Evolutionary conservation across 2,888 invertebrate genomes (phyloP), one percentile per base, ranked within the genome.

Genomic region (Amphipyra tragopoginis): DNA sequence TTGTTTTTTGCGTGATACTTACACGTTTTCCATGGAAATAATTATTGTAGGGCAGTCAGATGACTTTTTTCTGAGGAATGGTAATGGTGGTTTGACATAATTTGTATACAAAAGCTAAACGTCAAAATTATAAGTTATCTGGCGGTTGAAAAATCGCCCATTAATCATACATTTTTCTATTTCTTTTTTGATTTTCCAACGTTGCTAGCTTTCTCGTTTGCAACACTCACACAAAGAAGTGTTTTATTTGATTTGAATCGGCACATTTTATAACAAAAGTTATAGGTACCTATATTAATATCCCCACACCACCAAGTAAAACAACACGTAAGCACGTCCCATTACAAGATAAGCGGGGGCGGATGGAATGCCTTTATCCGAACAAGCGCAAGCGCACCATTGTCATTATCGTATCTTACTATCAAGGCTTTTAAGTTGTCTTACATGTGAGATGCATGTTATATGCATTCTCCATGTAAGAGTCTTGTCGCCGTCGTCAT

Each of bases 341-440:
- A 60, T 66, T 64, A 67, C 14, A 55, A 45, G 55, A 44, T 10
- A 62, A 47, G 47, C 44, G 66, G 55, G 60, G 77, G 75, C 72
- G 73, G 72, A 49, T 15, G 49, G 45, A 76, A 70, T 72, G 61
- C 60, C 56, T 40, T 68, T 60, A 52, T 66, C 34, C 39, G 29
- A 39, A 54, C 38, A 43, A 43, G 59, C 34, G 39, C 43, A 52
- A 6, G 45, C 11, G 39, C 44, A 33, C 36, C 44, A 67, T 63
- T 74, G 40, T 63, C 21, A 39, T 44, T 59, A 39, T n/a, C 38
- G 38, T 48, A 64, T 38, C 36, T 21, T 7, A 26, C 36, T 65
- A 55, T 66, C 29, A 13, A 33, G n/a, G 43, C 55, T 55, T 54
- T 52, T 52, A 57, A 48, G 10, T 43, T 51, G 43, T 57, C 40